Percentiles rank a stretch among this genome's conserved stretches.
phyloP scores from a whole-genome alignment of 1,140 invertebrate genomes.

The Papilio aristodemus region DNA sequence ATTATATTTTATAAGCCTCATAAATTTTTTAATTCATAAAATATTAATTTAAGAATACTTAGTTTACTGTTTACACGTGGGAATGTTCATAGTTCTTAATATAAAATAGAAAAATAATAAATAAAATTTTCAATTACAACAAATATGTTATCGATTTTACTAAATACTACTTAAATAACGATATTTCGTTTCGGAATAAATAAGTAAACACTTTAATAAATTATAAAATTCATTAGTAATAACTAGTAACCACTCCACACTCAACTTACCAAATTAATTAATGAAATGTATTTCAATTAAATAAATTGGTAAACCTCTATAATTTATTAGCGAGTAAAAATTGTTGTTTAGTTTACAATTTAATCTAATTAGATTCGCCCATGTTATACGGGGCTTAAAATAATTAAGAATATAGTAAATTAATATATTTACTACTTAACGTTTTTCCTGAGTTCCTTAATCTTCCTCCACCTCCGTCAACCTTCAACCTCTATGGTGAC shows the following conservation, averaged over 20 bases:
- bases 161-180: too few relatives aligned
- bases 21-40: not conserved
- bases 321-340: not conserved
- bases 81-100: not conserved
- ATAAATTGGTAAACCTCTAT: too few relatives aligned
- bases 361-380: not conserved
- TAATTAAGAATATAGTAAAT: not conserved
- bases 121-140: too few relatives aligned
- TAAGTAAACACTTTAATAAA: too few relatives aligned
- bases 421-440: not conserved
- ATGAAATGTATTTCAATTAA: too few relatives aligned
- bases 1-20: not conserved
- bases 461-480: too few relatives aligned
- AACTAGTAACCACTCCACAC: not conserved
- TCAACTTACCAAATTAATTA: not conserved
- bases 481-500: not conserved
- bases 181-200: too few relatives aligned
- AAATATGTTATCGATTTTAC: too few relatives aligned
- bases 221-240: not conserved
- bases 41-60: not conserved
- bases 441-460: not conserved
- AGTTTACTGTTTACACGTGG: not conserved
- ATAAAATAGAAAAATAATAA: too few relatives aligned
- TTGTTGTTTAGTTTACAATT: not conserved
- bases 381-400: not conserved